These are phyloP conservation scores for Ceyx margarethae DNA, from an alignment of 2,113 vertebrate genomes.

Conservation along the genomic window DNA sequence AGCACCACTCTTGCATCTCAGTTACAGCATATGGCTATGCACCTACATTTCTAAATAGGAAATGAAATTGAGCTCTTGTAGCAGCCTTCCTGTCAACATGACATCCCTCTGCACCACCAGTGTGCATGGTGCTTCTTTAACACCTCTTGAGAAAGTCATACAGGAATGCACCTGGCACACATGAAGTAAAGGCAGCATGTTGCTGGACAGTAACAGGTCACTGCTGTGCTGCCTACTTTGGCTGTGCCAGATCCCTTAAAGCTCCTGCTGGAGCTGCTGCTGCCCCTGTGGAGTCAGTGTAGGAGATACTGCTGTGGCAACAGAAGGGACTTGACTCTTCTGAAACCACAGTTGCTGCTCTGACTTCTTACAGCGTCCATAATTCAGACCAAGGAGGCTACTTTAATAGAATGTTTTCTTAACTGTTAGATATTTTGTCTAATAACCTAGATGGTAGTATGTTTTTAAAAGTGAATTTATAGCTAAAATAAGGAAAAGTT, in stretches of 20 bases:
- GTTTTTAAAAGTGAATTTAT: neutral
- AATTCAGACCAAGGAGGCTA: neutral
- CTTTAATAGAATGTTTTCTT: neutral
- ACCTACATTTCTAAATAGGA: conserved; percentile 12
- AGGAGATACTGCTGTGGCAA: neutral
- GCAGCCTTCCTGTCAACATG: neutral
- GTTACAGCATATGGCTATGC: neutral
- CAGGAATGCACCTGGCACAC: neutral
- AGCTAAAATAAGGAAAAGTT: neutral
- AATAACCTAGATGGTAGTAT: neutral
- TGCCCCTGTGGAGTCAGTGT: neutral
- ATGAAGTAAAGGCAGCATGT: neutral
- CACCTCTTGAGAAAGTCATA: neutral
- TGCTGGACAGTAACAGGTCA: neutral
- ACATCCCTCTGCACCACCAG: neutral
- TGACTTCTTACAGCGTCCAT: neutral
- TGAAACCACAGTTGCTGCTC: neutral
- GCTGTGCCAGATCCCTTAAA: conserved; percentile 7
- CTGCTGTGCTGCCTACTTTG: neutral
- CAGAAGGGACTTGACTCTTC: neutral
- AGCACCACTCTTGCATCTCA: neutral
- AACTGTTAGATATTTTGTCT: neutral
- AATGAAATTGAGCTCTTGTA: neutral
- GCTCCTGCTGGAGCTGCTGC: neutral
- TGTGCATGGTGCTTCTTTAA: neutral